Percentiles rank a stretch among this genome's conserved stretches.
These are phyloP conservation scores for Parasteatoda tepidariorum DNA, from an alignment of 1,140 invertebrate genomes.

Conservation along the genomic window DNA sequence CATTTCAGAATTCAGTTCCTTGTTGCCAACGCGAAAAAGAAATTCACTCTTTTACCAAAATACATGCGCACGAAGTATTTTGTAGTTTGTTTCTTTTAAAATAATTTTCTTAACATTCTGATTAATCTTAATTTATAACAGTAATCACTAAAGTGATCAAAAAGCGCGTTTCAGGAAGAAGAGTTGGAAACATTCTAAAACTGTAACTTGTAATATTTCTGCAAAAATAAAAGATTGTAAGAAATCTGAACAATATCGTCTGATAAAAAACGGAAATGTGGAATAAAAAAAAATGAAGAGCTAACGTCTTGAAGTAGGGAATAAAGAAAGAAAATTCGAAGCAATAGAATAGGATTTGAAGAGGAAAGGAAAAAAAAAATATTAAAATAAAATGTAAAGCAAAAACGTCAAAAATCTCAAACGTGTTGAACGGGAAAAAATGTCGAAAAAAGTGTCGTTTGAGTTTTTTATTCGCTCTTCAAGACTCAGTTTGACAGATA, in stretches of 20 bases:
- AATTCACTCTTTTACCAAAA: too few relatives aligned
- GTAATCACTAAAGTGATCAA: too few relatives aligned
- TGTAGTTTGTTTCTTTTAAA: too few relatives aligned
- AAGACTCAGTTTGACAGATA: conserved; percentile 56
- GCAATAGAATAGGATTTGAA: conserved; percentile 44
- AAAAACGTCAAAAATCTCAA: conserved; percentile 54
- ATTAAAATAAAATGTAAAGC: conserved; percentile 1
- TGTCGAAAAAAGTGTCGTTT: conserved; percentile 29
- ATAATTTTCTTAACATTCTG: too few relatives aligned
- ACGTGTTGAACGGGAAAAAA: conserved; percentile 52
- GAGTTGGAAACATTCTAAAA: too few relatives aligned
- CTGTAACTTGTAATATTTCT: not conserved
- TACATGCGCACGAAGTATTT: too few relatives aligned
- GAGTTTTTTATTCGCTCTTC: conserved; percentile 59
- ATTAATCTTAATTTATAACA: too few relatives aligned
- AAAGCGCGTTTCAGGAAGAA: too few relatives aligned
- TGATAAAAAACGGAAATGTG: not conserved
- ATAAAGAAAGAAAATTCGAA: conserved; percentile 1
- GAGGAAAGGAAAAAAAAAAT: not conserved
- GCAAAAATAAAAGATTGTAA: not conserved
- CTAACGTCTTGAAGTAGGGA: not conserved
- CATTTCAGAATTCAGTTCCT: too few relatives aligned
- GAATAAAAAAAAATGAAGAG: conserved; percentile 19
- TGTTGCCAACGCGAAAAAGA: too few relatives aligned
- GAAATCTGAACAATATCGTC: conserved; percentile 39